Evolutionary conservation across 1,140 invertebrate species (phyloP), one percentile per base, ranked within the genome.

Genomic region (Arctopsyche grandis): DNA sequence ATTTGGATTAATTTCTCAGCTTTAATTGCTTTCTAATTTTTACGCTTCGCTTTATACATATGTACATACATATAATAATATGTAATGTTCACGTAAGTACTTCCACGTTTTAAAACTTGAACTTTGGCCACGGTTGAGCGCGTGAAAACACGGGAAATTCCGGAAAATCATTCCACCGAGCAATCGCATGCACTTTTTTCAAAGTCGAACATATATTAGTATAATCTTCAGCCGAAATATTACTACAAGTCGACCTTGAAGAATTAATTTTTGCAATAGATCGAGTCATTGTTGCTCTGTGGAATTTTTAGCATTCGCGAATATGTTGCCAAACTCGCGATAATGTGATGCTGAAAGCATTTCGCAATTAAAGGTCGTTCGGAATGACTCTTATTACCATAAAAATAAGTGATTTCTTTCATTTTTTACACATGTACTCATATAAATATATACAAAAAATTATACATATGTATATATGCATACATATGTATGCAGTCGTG

Each of bases 281-380:
- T 66, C 63, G 24, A 26, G 24, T 66, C 63, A 66, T 66, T 66
- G 63, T 66, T 66, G 63, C 12, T 66, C 5, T 26, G 24, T 66
- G 63, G 63, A 66, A 66, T 66, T 66, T 66, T 66, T 66, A 29
- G 63, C 22, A 66, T 66, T 66, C 21, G 63, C 63, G 21, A 26
- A 66, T 22, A 26, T 1, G 63, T 66, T 66, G 63, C 63, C 63
- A 66, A 66, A 66, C 63, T 66, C 9, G 21, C 21, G 48, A 52
- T 52, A 52, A 19, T 12, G 29, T 38, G 29, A 38, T 38, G 29
- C 29, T 38, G 29, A 38, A n/a, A 10, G 26, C 10, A 22, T 66
- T 66, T 66, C 63, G 63, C 63, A 66, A 66, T 66, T 66, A 66
- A 66, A 66, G 63, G 63, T 66, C 63, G 63, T 66, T 66, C 63